Evolutionary conservation across 2,113 vertebrate species (phyloP).

Genomic region (Polypterus senegalus): DNA sequence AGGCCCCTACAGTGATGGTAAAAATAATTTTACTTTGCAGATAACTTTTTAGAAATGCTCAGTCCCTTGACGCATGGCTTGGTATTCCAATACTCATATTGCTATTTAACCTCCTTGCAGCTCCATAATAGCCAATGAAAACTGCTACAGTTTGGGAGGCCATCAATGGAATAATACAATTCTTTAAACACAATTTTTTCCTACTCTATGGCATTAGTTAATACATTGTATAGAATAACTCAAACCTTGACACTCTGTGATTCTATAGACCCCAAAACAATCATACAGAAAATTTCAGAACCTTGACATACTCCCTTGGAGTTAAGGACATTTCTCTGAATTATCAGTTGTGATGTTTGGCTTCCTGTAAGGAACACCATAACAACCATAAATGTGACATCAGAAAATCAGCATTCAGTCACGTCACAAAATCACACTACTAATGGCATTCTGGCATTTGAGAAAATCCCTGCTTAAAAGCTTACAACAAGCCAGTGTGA

Average conservation of each 20-base stretch:
- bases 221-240: no score
- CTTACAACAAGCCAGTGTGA: slow-evolving; percentile 41
- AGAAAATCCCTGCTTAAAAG: slow-evolving; percentile 59
- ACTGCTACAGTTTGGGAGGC: slow-evolving; percentile 16
- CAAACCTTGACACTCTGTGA: background rate
- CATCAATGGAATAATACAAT: slow-evolving; percentile 7
- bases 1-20: no score
- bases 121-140: slow-evolving; percentile 11
- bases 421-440: slow-evolving; percentile 35
- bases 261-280: slow-evolving; percentile 10
- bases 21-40: no score
- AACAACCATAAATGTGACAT: slow-evolving; percentile 46
- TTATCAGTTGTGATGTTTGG: slow-evolving; percentile 33
- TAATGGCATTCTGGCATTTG: slow-evolving; percentile 51
- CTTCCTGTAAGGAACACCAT: slow-evolving; percentile 43
- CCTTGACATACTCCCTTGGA: slow-evolving; percentile 44
- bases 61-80: no score
- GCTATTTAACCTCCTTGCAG: no score
- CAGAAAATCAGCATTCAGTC: slow-evolving; percentile 36
- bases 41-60: no score
- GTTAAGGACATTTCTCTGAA: slow-evolving; percentile 31
- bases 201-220: background rate
- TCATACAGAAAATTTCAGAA: slow-evolving; percentile 17
- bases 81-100: no score
- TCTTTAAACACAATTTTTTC: slow-evolving; percentile 3